Conservation (phyloP, 2,888 invertebrate genomes). For the Erannis defoliaria region DNA sequence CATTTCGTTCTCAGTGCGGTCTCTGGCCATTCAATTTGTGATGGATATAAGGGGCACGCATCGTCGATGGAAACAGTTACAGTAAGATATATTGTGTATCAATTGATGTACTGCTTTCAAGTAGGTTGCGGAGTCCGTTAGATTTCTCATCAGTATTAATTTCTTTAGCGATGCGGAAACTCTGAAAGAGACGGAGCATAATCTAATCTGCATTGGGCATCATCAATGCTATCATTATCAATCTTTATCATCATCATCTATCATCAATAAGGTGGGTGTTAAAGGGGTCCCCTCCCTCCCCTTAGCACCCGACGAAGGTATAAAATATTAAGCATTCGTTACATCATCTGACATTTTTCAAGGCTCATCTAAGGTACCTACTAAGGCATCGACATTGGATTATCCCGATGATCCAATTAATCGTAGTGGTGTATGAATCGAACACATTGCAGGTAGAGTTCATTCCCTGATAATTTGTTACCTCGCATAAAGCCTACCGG, state of each 20-base stretch:
- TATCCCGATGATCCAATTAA: neutral
- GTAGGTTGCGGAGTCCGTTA: conserved; percentile 26
- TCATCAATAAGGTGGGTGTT: too few species aligned
- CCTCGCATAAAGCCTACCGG: conserved; percentile 20
- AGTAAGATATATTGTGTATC: conserved; percentile 24
- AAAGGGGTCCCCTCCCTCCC: too few species aligned
- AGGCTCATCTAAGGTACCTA: too few species aligned
- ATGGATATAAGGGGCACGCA: conserved; percentile 41
- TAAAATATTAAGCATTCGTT: too few species aligned
- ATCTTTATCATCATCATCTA: too few species aligned
- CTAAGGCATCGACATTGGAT: neutral
- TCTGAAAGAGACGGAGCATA: conserved; percentile 9
- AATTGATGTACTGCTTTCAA: conserved; percentile 15
- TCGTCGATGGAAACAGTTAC: conserved; percentile 35
- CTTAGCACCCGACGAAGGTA: too few species aligned
- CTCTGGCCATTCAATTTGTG: conserved; percentile 36
- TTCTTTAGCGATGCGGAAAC: conserved; percentile 14
- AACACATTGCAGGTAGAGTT: conserved; percentile 1
- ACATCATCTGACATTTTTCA: too few species aligned
- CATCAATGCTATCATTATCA: too few species aligned
- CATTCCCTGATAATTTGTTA: conserved; percentile 2
- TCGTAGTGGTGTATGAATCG: too few species aligned
- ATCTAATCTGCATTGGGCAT: neutral
- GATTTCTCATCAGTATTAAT: conserved; percentile 24
- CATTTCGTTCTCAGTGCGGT: conserved; percentile 33